A percentile compares a stretch with the other conserved stretches of the same genome.
phyloP scores from a whole-genome alignment of 2,113 vertebrate species.

The Anarhynchus alexandrinus region DNA sequence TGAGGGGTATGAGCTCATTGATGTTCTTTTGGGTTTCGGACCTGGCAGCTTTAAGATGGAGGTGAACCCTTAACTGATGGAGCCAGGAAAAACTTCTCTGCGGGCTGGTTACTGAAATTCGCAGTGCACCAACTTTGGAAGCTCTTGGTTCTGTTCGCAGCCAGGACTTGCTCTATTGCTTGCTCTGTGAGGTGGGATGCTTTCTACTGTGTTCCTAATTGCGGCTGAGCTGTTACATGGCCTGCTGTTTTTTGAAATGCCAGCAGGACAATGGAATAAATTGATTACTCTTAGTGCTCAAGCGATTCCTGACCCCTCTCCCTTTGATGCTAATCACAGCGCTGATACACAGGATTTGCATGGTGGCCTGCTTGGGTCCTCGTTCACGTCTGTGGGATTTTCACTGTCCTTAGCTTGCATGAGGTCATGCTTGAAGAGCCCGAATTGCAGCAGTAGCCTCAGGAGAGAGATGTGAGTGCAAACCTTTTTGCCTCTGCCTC shows the following conservation, averaged over 20 bases:
- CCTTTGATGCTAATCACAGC: not conserved
- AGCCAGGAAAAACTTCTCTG: not conserved
- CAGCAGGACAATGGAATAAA: not conserved
- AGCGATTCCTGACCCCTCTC: not conserved
- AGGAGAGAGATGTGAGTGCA: not conserved
- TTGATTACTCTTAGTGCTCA: not conserved
- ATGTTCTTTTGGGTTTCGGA: not conserved
- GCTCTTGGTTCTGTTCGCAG: not conserved
- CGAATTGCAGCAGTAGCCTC: not conserved
- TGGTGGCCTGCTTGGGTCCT: not conserved
- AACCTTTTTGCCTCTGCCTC: not conserved
- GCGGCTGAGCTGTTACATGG: not conserved
- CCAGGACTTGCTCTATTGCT: not conserved
- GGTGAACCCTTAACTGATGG: not conserved
- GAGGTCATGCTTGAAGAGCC: not conserved
- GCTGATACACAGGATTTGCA: not conserved
- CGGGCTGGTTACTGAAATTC: not conserved
- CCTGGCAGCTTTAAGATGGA: not conserved
- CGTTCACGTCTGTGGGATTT: not conserved
- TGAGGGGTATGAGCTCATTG: not conserved
- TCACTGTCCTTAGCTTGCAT: not conserved
- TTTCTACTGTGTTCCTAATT: not conserved
- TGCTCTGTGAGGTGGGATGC: not conserved
- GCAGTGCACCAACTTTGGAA: not conserved
- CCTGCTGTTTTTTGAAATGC: not conserved